phyloP scores from a whole-genome alignment of 2,797 vertebrate species.

The Leptatherina wallacei region DNA sequence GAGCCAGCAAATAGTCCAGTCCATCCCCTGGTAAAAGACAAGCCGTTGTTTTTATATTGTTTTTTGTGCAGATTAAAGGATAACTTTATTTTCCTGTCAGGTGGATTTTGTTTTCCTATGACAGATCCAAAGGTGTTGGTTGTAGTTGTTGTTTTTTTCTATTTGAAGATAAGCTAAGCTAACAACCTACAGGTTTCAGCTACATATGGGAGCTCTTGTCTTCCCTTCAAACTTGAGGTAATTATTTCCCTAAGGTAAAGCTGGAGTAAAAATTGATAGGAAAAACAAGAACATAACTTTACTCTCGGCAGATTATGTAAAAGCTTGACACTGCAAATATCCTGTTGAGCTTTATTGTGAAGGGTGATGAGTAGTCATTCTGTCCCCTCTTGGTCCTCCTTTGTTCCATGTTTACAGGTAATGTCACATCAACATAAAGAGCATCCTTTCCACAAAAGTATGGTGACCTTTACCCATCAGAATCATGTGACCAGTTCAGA shows the following conservation, averaged over 20 bases:
- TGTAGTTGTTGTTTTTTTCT: too few species aligned
- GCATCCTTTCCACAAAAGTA: constrained; percentile 21
- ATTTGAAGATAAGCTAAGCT: background rate
- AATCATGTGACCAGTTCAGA: constrained; percentile 44
- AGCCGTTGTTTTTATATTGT: too few species aligned
- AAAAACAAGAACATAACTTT: background rate
- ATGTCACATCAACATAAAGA: constrained; percentile 16
- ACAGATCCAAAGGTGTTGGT: too few species aligned
- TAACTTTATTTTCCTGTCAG: too few species aligned
- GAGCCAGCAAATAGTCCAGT: too few species aligned
- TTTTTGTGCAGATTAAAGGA: too few species aligned
- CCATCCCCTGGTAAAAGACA: too few species aligned
- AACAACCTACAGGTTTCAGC: background rate
- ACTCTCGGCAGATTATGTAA: background rate
- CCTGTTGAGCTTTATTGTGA: background rate
- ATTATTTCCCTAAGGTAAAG: background rate
- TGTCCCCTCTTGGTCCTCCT: background rate
- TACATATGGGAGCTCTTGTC: background rate
- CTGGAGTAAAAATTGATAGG: background rate
- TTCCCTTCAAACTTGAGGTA: background rate
- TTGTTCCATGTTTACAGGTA: constrained; percentile 27
- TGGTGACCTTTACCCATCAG: constrained; percentile 27
- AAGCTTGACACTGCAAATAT: background rate
- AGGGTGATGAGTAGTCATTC: background rate
- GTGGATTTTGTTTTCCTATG: too few species aligned